Conservation (phyloP, 1,140 invertebrate genomes). For the Drosophila erecta region DNA sequence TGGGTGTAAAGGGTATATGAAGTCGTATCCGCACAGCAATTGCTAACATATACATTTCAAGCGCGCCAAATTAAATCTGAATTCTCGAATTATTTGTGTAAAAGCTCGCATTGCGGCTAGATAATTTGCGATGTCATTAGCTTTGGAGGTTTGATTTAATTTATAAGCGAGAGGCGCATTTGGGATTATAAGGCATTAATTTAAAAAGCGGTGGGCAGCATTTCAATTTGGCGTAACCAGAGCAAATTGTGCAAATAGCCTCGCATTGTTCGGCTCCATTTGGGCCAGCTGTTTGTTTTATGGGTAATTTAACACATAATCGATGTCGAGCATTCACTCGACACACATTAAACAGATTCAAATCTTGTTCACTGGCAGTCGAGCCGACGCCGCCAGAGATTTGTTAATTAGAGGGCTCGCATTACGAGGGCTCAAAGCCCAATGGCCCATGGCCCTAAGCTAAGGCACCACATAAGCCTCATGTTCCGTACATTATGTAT, state of each 20-base stretch:
- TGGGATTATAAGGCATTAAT: slow-evolving; percentile 14
- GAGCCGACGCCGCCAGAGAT: slow-evolving; percentile 47
- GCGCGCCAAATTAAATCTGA: background rate
- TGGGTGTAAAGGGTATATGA: too few relatives aligned
- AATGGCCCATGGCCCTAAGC: slow-evolving; percentile 24
- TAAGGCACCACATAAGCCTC: slow-evolving; percentile 36
- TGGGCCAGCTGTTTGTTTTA: slow-evolving; percentile 52
- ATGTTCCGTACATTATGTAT: background rate
- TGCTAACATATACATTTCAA: background rate
- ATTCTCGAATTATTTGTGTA: background rate
- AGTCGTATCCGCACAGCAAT: too few relatives aligned
- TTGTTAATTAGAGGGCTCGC: slow-evolving; percentile 64
- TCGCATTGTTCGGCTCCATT: slow-evolving; percentile 47
- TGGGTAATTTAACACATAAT: slow-evolving; percentile 79
- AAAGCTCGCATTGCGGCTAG: background rate
- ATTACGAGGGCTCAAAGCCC: slow-evolving; percentile 37
- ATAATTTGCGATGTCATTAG: background rate
- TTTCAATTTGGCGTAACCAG: slow-evolving; percentile 31
- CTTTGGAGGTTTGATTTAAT: background rate
- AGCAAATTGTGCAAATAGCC: slow-evolving; percentile 29
- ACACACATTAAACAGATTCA: slow-evolving; percentile 60
- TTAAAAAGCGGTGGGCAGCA: slow-evolving; percentile 2
- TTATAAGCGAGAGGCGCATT: background rate
- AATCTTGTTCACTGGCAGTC: slow-evolving; percentile 62
- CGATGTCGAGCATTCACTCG: slow-evolving; percentile 49